phyloP scores from a whole-genome alignment of 1,140 invertebrate genomes.

The Heliconius melpomene region DNA sequence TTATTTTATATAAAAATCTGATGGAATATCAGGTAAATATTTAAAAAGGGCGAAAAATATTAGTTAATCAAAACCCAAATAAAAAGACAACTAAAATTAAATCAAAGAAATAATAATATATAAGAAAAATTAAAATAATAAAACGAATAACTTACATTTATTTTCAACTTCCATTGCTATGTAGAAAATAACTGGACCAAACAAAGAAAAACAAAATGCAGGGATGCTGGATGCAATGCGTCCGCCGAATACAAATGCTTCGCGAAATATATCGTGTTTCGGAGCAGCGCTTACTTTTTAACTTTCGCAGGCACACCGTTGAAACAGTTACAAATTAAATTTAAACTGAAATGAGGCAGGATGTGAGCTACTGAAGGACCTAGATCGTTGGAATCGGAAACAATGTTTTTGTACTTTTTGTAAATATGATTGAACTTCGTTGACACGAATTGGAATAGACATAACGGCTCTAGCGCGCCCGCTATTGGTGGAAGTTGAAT shows the following conservation, averaged over 20 bases:
- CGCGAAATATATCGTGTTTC: constrained; percentile 48
- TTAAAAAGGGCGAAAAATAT: background rate
- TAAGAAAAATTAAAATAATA: constrained; percentile 31
- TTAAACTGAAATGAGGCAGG: constrained; percentile 59
- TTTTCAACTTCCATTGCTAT: constrained; percentile 69
- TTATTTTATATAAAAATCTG: background rate
- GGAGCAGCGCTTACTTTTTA: constrained; percentile 51
- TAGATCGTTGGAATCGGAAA: constrained; percentile 45
- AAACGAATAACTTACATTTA: constrained; percentile 67
- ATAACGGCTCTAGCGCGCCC: constrained; percentile 49
- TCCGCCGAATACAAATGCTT: constrained; percentile 50
- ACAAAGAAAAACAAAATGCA: constrained; percentile 46
- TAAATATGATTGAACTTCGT: constrained; percentile 47
- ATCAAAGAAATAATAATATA: background rate
- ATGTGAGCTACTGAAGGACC: constrained; percentile 48
- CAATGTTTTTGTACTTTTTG: constrained; percentile 59
- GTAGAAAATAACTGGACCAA: constrained; percentile 39
- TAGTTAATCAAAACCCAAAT: background rate
- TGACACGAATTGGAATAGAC: constrained; percentile 59
- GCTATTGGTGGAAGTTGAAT: constrained; percentile 67
- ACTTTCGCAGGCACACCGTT: constrained; percentile 55
- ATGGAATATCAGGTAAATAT: background rate
- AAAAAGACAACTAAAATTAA: background rate
- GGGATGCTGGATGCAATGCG: constrained; percentile 36
- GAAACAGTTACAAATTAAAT: constrained; percentile 67